Conservation (phyloP, 2,797 vertebrate genomes). For the Halcyon badia region DNA sequence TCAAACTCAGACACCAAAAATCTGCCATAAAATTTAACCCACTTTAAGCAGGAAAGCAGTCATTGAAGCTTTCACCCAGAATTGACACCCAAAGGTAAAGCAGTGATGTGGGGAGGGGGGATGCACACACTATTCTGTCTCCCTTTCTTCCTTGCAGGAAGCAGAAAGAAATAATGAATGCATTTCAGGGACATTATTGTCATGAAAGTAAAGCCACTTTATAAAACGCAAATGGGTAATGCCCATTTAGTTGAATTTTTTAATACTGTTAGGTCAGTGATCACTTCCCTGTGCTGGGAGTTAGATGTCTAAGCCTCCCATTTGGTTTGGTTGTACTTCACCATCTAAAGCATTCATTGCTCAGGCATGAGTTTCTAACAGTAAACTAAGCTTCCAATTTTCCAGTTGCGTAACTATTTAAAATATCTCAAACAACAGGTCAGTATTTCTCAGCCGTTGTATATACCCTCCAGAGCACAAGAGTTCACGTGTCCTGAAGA, state of each 20-base stretch:
- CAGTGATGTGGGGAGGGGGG: accelerated
- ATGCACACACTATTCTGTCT: background rate
- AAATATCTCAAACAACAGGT: slow-evolving; percentile 21
- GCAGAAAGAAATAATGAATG: background rate
- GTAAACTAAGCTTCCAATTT: slow-evolving; percentile 12
- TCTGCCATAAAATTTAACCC: background rate
- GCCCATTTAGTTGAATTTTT: background rate
- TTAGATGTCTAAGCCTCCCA: background rate
- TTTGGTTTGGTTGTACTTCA: background rate
- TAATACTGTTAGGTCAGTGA: background rate
- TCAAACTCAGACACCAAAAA: background rate
- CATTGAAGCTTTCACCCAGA: background rate
- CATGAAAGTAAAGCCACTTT: background rate
- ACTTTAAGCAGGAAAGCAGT: background rate
- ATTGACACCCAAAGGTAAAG: background rate
- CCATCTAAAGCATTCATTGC: background rate
- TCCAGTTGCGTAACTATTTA: slow-evolving; percentile 1
- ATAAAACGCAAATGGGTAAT: background rate
- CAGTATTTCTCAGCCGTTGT: background rate
- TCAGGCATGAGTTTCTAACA: background rate
- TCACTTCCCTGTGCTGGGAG: background rate
- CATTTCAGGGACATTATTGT: background rate
- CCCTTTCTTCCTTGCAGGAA: background rate
- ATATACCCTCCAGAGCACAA: background rate
- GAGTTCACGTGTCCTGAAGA: background rate